A percentile compares a stretch with the other conserved stretches of the same genome.
These are phyloP conservation scores for Delphinus delphis DNA, from an alignment of 2,113 vertebrate genomes.

Conservation along the genomic window DNA sequence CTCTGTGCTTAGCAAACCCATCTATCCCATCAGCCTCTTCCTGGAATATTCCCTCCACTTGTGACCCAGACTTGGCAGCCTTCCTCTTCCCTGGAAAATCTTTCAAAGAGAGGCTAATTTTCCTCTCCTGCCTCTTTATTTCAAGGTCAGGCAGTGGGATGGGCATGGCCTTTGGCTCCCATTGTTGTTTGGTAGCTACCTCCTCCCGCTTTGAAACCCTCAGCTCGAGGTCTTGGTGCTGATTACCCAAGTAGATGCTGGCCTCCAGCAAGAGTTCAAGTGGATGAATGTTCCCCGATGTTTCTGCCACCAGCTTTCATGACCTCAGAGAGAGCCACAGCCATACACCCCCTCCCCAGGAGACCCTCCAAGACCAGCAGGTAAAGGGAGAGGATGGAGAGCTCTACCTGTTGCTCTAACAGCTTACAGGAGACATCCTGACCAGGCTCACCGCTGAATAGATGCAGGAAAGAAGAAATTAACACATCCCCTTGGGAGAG, in stretches of 20 bases:
- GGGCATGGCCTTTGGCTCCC: neutral
- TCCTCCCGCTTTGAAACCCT: neutral
- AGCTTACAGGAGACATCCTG: neutral
- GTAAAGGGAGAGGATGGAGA: neutral
- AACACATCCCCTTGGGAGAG: neutral
- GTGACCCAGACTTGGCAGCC: neutral
- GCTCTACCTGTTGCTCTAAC: neutral
- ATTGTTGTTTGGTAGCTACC: neutral
- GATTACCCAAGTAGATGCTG: neutral
- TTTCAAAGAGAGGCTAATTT: neutral
- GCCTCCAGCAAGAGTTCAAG: neutral
- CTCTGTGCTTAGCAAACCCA: neutral
- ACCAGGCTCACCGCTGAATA: neutral
- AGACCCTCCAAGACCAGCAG: neutral
- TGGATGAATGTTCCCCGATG: neutral
- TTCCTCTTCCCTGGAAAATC: neutral
- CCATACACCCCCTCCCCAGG: accelerated
- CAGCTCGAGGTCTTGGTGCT: neutral
- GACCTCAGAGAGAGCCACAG: neutral
- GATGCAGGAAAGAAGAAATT: neutral
- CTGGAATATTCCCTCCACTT: neutral
- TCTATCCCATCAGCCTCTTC: neutral
- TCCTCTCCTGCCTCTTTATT: neutral
- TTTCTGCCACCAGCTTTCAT: neutral
- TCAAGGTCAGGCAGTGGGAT: neutral